Evolutionary conservation across 92 coral and sea anemone genomes (phyloP).

Genomic region (Porites evermanni): DNA sequence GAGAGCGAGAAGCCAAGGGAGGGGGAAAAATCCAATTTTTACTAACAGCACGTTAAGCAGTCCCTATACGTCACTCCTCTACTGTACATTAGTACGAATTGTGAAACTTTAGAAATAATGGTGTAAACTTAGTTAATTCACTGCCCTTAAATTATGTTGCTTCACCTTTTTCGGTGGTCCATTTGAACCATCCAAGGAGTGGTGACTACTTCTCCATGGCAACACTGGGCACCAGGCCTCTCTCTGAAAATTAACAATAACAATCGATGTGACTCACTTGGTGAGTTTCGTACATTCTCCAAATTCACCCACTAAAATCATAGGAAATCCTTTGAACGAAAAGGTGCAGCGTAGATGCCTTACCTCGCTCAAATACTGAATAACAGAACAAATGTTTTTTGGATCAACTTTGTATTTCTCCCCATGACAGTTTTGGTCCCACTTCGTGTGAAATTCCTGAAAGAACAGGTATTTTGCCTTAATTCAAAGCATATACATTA

Average conservation of each 20-base stretch:
- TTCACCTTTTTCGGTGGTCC: slow-evolving; percentile 1
- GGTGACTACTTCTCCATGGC: slow-evolving; percentile 70
- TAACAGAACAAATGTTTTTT: slow-evolving; percentile 73
- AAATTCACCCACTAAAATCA: too few species aligned
- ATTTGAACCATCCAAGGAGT: neutral
- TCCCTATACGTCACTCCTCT: too few species aligned
- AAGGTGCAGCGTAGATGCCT: neutral
- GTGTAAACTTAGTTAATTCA: too few species aligned
- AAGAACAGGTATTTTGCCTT: neutral
- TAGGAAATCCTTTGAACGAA: too few species aligned
- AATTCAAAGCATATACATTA: too few species aligned
- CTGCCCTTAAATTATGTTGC: neutral
- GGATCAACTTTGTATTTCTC: slow-evolving; percentile 68
- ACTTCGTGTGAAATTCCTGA: slow-evolving; percentile 44
- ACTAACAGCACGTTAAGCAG: too few species aligned
- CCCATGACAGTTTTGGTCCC: slow-evolving; percentile 69
- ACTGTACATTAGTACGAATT: too few species aligned
- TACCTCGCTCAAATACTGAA: slow-evolving; percentile 86
- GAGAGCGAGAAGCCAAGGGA: too few species aligned
- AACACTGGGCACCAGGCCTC: slow-evolving; percentile 84
- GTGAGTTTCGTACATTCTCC: neutral
- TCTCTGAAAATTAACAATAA: slow-evolving; percentile 33
- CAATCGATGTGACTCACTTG: neutral
- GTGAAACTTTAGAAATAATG: too few species aligned
- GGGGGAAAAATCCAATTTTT: too few species aligned